Evolutionary conservation across 2,888 invertebrate genomes (phyloP).

Genomic region (Acleris sparsana): DNA sequence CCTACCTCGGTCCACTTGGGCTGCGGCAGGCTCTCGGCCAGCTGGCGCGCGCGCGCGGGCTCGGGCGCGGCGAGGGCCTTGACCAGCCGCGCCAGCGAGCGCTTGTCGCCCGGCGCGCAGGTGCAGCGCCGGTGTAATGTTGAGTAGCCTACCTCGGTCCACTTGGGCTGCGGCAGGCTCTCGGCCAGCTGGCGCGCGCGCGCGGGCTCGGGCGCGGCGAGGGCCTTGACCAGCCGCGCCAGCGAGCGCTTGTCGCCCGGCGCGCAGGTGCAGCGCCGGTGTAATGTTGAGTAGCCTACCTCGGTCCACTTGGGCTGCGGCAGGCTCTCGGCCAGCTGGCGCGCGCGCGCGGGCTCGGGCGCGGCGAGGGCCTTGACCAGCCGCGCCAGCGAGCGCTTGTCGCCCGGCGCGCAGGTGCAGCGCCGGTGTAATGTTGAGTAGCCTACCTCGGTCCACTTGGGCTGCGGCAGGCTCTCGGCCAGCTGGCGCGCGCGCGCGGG

Average conservation of each 20-base stretch:
- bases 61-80: conserved; percentile 94
- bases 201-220: conserved; percentile 90
- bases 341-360: conserved; percentile 91
- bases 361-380: conserved; percentile 95
- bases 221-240: conserved; percentile 96
- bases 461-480: conserved; percentile 62
- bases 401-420: conserved; percentile 90
- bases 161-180: conserved; percentile 62
- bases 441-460: conserved; percentile 61
- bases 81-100: conserved; percentile 94
- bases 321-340: conserved; percentile 77
- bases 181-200: conserved; percentile 87
- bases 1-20: conserved; percentile 61
- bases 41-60: conserved; percentile 88
- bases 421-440: no score
- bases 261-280: no score
- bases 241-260: conserved; percentile 91
- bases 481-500: conserved; percentile 89
- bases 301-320: conserved; percentile 65
- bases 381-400: conserved; percentile 92
- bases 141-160: conserved; percentile 60
- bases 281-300: no score
- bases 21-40: conserved; percentile 71
- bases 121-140: no score
- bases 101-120: conserved; percentile 90